phyloP scores from a whole-genome alignment of 2,888 invertebrate genomes.

The Maniola hyperantus region DNA sequence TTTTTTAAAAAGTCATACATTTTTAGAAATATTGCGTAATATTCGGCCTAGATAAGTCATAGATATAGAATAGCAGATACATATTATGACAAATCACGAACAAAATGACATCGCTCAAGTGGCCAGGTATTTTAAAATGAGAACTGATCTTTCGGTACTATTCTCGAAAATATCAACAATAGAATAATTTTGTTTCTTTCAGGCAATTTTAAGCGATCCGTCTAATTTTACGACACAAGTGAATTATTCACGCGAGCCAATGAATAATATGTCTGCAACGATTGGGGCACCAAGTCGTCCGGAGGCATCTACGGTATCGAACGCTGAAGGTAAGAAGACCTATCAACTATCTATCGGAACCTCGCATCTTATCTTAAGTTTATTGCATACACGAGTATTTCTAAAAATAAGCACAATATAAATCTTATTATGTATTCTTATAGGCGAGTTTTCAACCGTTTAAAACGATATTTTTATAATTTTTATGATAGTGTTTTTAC shows the following conservation, averaged over 20 bases:
- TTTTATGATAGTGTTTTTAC: too few species aligned
- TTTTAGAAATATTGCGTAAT: background rate
- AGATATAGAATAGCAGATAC: too few species aligned
- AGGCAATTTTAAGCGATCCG: constrained; percentile 16
- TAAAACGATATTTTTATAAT: too few species aligned
- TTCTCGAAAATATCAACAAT: background rate
- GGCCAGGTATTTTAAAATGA: too few species aligned
- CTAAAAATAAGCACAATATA: background rate
- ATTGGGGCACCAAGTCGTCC: background rate
- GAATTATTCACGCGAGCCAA: constrained; percentile 9
- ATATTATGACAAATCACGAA: too few species aligned
- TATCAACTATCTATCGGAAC: too few species aligned
- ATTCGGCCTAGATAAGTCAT: background rate
- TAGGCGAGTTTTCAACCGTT: too few species aligned
- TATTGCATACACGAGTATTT: background rate
- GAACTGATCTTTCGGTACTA: background rate
- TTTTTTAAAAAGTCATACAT: background rate
- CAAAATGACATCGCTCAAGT: too few species aligned
- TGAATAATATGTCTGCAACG: constrained; percentile 8
- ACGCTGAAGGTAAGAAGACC: constrained; percentile 7
- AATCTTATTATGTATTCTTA: too few species aligned
- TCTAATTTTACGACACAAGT: constrained; percentile 8
- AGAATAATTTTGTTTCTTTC: background rate
- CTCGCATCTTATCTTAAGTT: background rate
- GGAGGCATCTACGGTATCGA: background rate